Conservation (phyloP, 2,888 invertebrate species). For the Xestia ashworthii region DNA sequence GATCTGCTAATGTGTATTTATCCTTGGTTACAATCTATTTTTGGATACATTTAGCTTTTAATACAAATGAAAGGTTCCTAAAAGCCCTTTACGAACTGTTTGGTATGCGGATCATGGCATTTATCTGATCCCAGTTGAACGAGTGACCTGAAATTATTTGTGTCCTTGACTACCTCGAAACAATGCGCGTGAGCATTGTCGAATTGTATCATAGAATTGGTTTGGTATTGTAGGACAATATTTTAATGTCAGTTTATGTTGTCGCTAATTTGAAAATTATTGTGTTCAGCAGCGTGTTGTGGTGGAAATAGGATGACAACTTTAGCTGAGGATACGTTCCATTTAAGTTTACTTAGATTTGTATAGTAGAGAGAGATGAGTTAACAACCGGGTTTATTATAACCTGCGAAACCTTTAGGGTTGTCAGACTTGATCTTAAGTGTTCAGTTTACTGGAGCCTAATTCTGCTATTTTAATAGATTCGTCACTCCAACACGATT, state of each 20-base stretch:
- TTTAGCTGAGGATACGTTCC: neutral
- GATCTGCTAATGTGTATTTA: neutral
- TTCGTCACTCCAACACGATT: no score
- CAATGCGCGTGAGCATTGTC: conserved; percentile 50
- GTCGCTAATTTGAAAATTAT: neutral
- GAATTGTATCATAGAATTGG: conserved; percentile 30
- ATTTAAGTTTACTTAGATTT: no score
- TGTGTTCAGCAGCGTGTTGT: neutral
- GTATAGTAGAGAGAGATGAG: neutral
- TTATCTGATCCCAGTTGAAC: conserved; percentile 55
- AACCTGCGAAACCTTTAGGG: neutral
- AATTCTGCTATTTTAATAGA: no score
- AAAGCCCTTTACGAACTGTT: conserved; percentile 50
- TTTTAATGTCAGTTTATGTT: neutral
- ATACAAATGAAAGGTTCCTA: conserved; percentile 38
- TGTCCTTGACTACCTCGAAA: conserved; percentile 57
- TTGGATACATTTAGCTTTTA: neutral
- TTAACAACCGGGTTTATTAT: no score
- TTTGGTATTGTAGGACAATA: neutral
- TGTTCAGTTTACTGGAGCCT: neutral
- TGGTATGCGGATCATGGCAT: conserved; percentile 64
- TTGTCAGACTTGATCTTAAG: neutral
- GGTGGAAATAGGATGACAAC: neutral
- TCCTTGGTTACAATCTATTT: neutral
- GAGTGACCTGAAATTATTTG: conserved; percentile 50